Base-by-base conservation (phyloP, 2,888 invertebrate species). In the Danaus chrysippus region DNA sequence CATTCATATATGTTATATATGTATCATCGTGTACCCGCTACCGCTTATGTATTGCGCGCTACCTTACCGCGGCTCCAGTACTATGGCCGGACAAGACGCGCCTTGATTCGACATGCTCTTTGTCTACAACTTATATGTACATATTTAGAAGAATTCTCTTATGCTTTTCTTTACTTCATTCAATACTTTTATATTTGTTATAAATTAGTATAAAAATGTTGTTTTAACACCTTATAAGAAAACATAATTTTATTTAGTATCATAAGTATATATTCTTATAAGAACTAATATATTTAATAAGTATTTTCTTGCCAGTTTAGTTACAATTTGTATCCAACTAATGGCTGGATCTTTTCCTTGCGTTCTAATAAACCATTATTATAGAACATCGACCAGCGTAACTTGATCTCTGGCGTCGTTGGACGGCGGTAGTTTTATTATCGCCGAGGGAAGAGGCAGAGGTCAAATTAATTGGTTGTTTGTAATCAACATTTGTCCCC, bases 1-100 rank as follows among this genome's bases (percentile, higher is more conserved):
- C 11, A n/a, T 41, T 42, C 11, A 3, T 9, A 9, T 44, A 19
- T 23, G 10, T 34, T 9, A 9, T 44, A 19, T 23, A 13, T 34
- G 41, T 12, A 46, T 13, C 15, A 8, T 46, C 34, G 10, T 9
- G 12, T 42, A 13, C 8, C 55, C 81, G 83, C 80, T 59, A 1
- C 10, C 70, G 71, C 77, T 72, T 66, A 56, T 68, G 17, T 10
- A 42, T 62, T 56, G 43, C 12, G 1, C 59, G 64, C 46, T 12
- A 52, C 65, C 67, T 66, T 52, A 57, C 70, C 74, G 78, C 77
- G 76, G 77, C 79, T 79, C 75, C 75, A 69, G 69, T 71, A 68
- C 73, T 75, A 81, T 76, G 82, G 81, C 81, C 77, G 86, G 81
- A 78, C 84, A 79, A 79, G 82, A 78, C 83, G 83, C 81, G 79